These are phyloP conservation scores for Entomyzon cyanotis DNA, from an alignment of 2,113 vertebrate genomes.

Conservation along the genomic window DNA sequence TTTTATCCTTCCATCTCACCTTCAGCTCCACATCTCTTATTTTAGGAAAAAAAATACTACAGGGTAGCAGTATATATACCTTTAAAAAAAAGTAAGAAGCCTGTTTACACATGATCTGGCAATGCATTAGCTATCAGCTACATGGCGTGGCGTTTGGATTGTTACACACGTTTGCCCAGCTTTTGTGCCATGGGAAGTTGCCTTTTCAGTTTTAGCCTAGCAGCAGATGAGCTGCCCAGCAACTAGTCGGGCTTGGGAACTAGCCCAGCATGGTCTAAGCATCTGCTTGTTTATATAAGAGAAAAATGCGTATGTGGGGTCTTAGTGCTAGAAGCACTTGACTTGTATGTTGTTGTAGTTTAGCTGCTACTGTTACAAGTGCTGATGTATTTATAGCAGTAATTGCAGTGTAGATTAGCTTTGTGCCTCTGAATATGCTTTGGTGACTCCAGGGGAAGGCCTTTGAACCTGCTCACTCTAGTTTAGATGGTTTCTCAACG, in stretches of 20 bases:
- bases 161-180: background rate
- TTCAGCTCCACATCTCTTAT: background rate
- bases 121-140: background rate
- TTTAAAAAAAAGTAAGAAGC: background rate
- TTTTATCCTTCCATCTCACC: background rate
- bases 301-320: background rate
- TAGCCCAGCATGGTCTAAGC: accelerated
- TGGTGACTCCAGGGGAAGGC: background rate
- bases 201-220: background rate
- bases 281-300: background rate
- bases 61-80: background rate
- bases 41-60: background rate
- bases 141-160: accelerated
- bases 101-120: background rate
- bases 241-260: background rate
- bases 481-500: background rate
- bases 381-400: background rate
- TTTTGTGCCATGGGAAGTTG: background rate
- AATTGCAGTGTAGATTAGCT: background rate
- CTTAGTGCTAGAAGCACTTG: background rate
- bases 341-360: background rate
- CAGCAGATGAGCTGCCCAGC: background rate
- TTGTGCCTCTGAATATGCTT: background rate
- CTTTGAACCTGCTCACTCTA: background rate
- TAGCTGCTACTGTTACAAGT: background rate